Evolutionary conservation across 2,113 vertebrate species (phyloP).

Genomic region (Stictonetta naevosa): DNA sequence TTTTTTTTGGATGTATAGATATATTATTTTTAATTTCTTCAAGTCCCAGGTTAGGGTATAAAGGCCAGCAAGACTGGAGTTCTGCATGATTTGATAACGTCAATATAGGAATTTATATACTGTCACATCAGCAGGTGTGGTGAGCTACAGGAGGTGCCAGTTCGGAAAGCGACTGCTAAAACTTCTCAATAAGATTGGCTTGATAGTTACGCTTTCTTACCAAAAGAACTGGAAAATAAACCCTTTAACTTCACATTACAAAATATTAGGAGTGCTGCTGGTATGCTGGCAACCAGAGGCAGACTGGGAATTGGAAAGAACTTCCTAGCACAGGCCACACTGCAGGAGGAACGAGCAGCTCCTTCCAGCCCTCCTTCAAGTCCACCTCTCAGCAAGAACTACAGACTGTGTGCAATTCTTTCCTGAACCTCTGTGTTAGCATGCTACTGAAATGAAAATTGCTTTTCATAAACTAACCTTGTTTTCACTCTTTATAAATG

Average conservation of each 20-base stretch:
- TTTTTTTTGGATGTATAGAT: no score
- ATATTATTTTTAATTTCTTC: neutral
- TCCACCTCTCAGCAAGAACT: neutral
- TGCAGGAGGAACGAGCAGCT: neutral
- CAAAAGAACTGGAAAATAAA: neutral
- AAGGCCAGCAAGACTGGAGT: neutral
- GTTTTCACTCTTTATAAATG: neutral
- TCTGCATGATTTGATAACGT: neutral
- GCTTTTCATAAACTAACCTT: neutral
- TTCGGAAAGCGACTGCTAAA: neutral
- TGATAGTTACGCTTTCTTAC: constrained; percentile 14
- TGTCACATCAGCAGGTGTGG: neutral
- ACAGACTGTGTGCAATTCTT: neutral
- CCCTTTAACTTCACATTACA: neutral
- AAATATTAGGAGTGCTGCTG: neutral
- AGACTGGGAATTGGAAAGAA: neutral
- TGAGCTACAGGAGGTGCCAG: constrained; percentile 6
- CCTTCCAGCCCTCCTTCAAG: neutral
- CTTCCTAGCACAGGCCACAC: neutral
- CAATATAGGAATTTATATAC: neutral
- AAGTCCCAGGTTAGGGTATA: neutral
- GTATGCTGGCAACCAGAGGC: neutral
- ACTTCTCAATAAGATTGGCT: constrained; percentile 56
- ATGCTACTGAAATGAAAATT: neutral
- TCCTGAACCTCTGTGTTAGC: neutral